Base-by-base conservation (phyloP, 2,113 vertebrate genomes). In the Neomonachus schauinslandi region DNA sequence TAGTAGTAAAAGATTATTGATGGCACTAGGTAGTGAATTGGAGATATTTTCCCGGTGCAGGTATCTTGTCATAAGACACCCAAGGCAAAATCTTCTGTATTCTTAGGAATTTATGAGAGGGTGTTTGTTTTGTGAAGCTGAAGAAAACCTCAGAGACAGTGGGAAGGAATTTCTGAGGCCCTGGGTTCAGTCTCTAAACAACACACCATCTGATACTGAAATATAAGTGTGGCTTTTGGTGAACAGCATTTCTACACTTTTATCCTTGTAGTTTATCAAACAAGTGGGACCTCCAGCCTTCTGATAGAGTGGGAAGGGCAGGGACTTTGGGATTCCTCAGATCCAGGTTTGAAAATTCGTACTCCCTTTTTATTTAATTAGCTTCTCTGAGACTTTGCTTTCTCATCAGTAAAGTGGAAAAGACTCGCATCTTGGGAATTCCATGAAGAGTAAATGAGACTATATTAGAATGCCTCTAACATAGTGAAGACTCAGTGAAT, bases 321-420 rank as follows among this genome's bases (percentile, higher is more conserved):
- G 31, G 61, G 39, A 24, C 49, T 65, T 89, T 24, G 91, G 46
- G 24, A 31, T 46, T 65, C 72, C 82, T 97, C 71, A 89, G n/a
- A 71, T 86, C 18, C 19, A 67, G 33, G 63, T 39, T 81, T 82
- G 84, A 46, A 97, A 76, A 74, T 85, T 89, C 8, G 33, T 92
- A 59, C 13, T 92, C 61, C 18, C 49, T 55, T 92, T 94, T 94
- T 53, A 51, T 89, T 95, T 84, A 74, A 92, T 26, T 79, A 39
- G 16, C 65, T 94, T 89, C 53, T 72, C 86, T 76, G 77, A 96
- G 57, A 36, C 90, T 85, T 80, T 42, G 63, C 26, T 91, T 91
- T 84, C 26, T 95, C 49, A 61, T 61, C 67, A 83, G 0, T 55
- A 79, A 87, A 65, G 77, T 94, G 65, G 24, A 42, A 83, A 91